phyloP scores from a whole-genome alignment of 2,113 vertebrate species.

The Callionymus lyra region DNA sequence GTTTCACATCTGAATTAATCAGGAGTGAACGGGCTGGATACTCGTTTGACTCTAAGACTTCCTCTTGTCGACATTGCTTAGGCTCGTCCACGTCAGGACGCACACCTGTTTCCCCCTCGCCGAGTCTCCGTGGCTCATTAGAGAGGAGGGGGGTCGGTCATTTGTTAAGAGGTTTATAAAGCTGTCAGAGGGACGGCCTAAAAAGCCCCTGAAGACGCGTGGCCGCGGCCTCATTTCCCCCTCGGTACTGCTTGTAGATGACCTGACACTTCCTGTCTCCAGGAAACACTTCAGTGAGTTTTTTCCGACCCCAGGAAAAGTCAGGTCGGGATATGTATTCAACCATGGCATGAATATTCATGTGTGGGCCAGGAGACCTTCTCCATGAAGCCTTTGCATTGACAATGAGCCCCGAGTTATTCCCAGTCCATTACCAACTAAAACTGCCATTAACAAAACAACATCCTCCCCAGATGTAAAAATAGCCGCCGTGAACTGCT shows the following conservation, averaged over 20 bases:
- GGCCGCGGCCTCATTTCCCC: conserved; percentile 43
- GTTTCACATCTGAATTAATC: too few species aligned
- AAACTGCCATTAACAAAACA: conserved; percentile 55
- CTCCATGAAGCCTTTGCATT: conserved; percentile 37
- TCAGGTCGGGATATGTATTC: conserved; percentile 1
- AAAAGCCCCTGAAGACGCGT: conserved; percentile 49
- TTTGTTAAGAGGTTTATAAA: conserved; percentile 60
- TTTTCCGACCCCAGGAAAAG: conserved; percentile 36
- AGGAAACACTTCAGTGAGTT: conserved; percentile 20
- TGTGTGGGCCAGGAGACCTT: conserved; percentile 2
- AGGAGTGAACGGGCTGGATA: too few species aligned
- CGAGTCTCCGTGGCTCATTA: conserved; percentile 44
- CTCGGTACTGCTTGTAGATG: conserved; percentile 31
- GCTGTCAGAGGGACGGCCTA: conserved; percentile 48
- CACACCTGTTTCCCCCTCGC: conserved; percentile 52
- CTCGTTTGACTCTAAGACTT: too few species aligned
- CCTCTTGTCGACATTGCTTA: too few species aligned
- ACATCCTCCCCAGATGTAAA: conserved; percentile 49
- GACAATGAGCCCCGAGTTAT: conserved; percentile 47
- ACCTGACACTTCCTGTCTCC: conserved; percentile 49
- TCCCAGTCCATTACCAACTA: conserved; percentile 44
- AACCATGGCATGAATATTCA: conserved; percentile 31
- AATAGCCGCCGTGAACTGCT: conserved; percentile 40
- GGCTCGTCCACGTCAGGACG: conserved; percentile 20
- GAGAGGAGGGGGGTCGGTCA: conserved; percentile 31